Base-by-base conservation (phyloP, 1,140 invertebrate species). In the Oscheius sp. region DNA sequence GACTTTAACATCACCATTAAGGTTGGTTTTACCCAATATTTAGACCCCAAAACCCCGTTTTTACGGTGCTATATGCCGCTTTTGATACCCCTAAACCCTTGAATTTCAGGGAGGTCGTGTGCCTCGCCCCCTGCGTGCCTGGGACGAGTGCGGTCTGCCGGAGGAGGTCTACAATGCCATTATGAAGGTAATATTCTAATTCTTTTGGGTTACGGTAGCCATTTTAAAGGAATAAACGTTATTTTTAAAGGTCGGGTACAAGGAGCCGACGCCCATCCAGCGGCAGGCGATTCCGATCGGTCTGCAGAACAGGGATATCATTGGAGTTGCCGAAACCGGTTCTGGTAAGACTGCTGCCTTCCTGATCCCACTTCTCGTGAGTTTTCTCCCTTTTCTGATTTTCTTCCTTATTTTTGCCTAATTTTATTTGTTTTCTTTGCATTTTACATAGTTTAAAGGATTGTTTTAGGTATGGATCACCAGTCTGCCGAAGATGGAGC, bases 1-100 rank as follows among this genome's bases (percentile, higher is more conserved):
- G 97, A 99, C 87, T 99, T 96, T 84, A 99, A 96, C 83, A 99
- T 99, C 55, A 92, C 93, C 2, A 95, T 98, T 58, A 99, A 99
- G 46, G 66, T 68, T 26, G 10, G 55, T 42, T 42, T 42, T 42
- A n/a, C 38, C 7, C 7, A 10, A n/a, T n/a, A n/a, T n/a, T n/a
- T n/a, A n/a, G n/a, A n/a, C n/a, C n/a, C n/a, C n/a, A n/a, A n/a
- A n/a, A n/a, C n/a, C n/a, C n/a, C n/a, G n/a, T n/a, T n/a, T n/a
- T n/a, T n/a, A n/a, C n/a, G n/a, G n/a, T n/a, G n/a, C n/a, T n/a
- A n/a, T n/a, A n/a, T n/a, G n/a, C n/a, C n/a, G n/a, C n/a, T n/a
- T n/a, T n/a, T n/a, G n/a, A n/a, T n/a, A n/a, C n/a, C n/a, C n/a
- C n/a, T n/a, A n/a, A n/a, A n/a, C n/a, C n/a, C 34, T 67, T 35